Conservation (phyloP, 2,797 vertebrate species). For the Eurystomus glaucurus region DNA sequence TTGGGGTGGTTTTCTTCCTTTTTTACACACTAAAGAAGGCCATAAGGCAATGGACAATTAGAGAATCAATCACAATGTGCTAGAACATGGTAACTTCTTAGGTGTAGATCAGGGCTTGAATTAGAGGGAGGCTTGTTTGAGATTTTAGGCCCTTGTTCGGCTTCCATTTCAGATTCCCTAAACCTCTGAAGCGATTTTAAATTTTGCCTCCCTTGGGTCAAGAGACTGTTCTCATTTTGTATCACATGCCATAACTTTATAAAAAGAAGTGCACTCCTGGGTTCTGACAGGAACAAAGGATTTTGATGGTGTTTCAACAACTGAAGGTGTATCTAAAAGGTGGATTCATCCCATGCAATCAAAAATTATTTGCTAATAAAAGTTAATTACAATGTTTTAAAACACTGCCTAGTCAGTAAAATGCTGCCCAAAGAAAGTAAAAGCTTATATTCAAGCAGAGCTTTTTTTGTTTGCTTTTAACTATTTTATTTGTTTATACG, state of each 20-base stretch:
- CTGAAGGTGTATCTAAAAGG: background rate
- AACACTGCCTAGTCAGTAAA: background rate
- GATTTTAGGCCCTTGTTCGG: background rate
- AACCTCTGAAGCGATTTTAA: constrained; percentile 39
- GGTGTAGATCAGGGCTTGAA: background rate
- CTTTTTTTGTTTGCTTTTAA: background rate
- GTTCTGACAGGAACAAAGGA: constrained; percentile 8
- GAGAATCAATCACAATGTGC: background rate
- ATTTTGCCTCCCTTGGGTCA: constrained; percentile 41
- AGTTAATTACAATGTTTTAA: constrained; percentile 36
- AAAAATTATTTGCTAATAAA: background rate
- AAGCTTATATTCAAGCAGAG: background rate
- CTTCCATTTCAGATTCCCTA: constrained; percentile 29
- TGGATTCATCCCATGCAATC: background rate
- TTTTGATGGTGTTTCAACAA: background rate
- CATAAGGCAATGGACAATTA: background rate
- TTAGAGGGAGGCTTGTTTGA: background rate
- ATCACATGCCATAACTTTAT: constrained; percentile 6
- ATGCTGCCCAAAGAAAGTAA: background rate
- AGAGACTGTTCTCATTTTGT: constrained; percentile 17
- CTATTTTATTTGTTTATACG: background rate
- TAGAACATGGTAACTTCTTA: background rate
- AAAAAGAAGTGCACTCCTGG: background rate
- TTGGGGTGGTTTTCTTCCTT: background rate
- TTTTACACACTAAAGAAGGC: background rate